phyloP scores from a whole-genome alignment of 2,113 vertebrate species.

The Stictonetta naevosa region DNA sequence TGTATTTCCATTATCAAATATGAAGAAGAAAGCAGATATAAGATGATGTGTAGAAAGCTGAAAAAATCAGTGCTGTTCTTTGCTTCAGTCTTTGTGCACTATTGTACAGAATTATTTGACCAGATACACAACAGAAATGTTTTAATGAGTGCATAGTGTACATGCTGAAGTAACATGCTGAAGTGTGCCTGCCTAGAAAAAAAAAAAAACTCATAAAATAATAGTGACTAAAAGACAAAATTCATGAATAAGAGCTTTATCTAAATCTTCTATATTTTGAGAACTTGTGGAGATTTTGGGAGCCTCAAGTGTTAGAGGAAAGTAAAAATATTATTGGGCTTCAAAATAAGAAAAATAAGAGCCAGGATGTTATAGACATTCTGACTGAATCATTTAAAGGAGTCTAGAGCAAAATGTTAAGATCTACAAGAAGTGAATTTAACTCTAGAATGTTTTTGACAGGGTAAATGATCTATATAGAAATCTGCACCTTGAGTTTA shows the following conservation, averaged over 20 bases:
- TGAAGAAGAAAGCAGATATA: not conserved
- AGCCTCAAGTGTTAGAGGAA: not conserved
- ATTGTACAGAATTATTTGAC: not conserved
- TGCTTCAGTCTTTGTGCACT: not conserved
- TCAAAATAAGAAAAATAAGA: not conserved
- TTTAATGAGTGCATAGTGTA: not conserved
- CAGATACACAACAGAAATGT: not conserved
- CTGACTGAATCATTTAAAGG: not conserved
- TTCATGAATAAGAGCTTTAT: not conserved
- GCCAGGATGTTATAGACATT: not conserved
- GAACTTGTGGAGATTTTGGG: not conserved
- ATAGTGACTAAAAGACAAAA: not conserved
- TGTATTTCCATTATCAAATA: not conserved
- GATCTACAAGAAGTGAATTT: not conserved
- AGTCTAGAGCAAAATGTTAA: not conserved
- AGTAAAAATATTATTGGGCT: not conserved
- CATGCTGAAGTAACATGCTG: not conserved
- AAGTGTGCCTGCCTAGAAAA: not conserved
- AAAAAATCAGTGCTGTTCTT: not conserved
- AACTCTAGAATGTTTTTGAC: not conserved
- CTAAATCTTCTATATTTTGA: not conserved
- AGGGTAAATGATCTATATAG: not conserved
- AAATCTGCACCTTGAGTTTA: not conserved
- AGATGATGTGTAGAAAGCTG: not conserved
- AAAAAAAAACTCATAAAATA: not conserved